Evolutionary conservation across 2,113 vertebrate genomes (phyloP), one percentile per base, ranked within the genome.

Genomic region (Cavia porcellus): DNA sequence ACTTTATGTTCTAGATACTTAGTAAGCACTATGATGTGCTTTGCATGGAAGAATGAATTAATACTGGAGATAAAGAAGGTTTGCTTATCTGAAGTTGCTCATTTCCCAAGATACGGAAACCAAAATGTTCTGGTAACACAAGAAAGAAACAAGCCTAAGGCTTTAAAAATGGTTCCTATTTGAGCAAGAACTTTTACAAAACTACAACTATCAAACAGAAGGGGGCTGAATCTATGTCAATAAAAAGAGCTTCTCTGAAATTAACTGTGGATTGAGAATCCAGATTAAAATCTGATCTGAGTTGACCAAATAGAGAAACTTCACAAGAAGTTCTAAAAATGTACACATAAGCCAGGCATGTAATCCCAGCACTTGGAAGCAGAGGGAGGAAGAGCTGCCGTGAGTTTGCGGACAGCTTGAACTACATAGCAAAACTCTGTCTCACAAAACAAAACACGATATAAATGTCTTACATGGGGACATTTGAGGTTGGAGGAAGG

Each of bases 81-180:
- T 80, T 94, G 30, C 8, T 42, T 13, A 57, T 91, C 86, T 77
- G 61, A 86, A 92, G 77, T 42, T 61, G 28, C 74, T 72, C 42
- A 77, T 87, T 93, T 95, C 38, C 83, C 50, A 89, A 62, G 79
- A 89, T 66, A 89, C 12, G 24, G 57, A 80, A 74, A 95, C 42
- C 47, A 61, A 88, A 80, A 22, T 30, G 92, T 94, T 96, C 80
- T 94, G 52, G 68, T 82, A 84, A 93, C 92, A 97, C 52, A 92
- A 96, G 72, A 96, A 32, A 97, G 75, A 96, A 85, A 59, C 52
- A 94, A 91, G 89, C 38, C 55, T 93, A 62, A 94, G 57, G 61
- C 91, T 96, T 96, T 87, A 95, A 86, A 89, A 92, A 77, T 64
- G 62, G 90, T 96, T 91, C 66, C 83, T 93, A 97, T 45, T 92